Evolutionary conservation across 2,113 vertebrate genomes (phyloP).

Genomic region (Dasyprocta punctata): DNA sequence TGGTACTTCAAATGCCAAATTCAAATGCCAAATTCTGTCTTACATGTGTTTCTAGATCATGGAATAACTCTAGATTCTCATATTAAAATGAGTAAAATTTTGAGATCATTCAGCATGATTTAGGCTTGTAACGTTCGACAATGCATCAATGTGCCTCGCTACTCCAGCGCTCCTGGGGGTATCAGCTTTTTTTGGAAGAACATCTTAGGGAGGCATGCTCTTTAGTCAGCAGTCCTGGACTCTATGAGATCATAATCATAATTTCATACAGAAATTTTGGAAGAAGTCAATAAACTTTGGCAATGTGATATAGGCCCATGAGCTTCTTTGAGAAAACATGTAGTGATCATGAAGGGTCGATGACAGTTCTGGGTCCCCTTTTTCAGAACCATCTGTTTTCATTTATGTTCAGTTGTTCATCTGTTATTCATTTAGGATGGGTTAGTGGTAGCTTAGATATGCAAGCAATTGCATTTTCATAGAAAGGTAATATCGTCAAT

Average conservation of each 20-base stretch:
- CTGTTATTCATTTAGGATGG: conserved; percentile 79
- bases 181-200: conserved; percentile 38
- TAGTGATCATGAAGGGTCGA: conserved; percentile 81
- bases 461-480: conserved; percentile 69
- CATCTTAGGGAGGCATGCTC: not conserved
- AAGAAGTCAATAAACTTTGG: conserved; percentile 76
- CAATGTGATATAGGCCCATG: conserved; percentile 74
- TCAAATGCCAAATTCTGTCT: not conserved
- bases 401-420: conserved; percentile 82
- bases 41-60: not conserved
- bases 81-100: conserved; percentile 3
- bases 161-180: not conserved
- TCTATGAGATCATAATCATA: conserved; percentile 58
- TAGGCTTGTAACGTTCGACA: not conserved
- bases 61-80: not conserved
- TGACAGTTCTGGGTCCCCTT: conserved; percentile 82
- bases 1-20: not conserved
- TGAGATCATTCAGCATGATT: not conserved
- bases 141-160: not conserved
- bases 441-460: conserved; percentile 72
- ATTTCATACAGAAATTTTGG: conserved; percentile 63
- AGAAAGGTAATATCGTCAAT: not conserved
- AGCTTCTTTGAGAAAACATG: conserved; percentile 82
- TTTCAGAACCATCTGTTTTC: conserved; percentile 82
- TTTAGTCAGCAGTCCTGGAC: conserved; percentile 36